These are phyloP conservation scores for Lipotes vexillifer DNA, from an alignment of 2,113 vertebrate genomes.

Conservation along the genomic window DNA sequence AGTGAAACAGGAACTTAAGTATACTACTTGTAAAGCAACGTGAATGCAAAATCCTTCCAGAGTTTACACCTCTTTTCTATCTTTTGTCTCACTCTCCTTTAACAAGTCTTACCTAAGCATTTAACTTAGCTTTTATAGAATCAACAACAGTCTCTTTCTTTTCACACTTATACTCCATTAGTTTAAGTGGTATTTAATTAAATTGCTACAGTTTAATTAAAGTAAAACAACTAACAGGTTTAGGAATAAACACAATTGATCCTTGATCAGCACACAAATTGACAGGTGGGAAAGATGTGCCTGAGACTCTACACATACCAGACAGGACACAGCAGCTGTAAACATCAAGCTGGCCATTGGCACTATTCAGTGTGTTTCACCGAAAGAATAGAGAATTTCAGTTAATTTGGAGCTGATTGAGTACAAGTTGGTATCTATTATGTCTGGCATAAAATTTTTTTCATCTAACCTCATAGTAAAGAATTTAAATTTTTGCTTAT, in stretches of 20 bases:
- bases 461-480: background rate
- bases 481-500: background rate
- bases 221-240: background rate
- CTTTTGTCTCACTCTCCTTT: background rate
- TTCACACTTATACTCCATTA: background rate
- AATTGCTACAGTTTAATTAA: background rate
- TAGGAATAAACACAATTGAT: background rate
- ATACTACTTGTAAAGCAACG: background rate
- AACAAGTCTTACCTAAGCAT: background rate
- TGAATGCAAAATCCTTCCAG: background rate
- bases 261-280: background rate
- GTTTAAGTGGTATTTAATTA: background rate
- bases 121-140: slow-evolving; percentile 10
- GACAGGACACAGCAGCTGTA: background rate
- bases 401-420: background rate
- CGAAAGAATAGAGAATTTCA: background rate
- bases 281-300: background rate
- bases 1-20: background rate
- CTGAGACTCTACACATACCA: background rate
- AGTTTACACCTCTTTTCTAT: background rate
- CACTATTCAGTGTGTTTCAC: background rate
- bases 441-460: background rate
- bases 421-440: background rate
- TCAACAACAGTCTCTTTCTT: background rate
- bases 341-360: background rate